phyloP scores from a whole-genome alignment of 2,888 invertebrate genomes.

The Ectropis crepuscularia region DNA sequence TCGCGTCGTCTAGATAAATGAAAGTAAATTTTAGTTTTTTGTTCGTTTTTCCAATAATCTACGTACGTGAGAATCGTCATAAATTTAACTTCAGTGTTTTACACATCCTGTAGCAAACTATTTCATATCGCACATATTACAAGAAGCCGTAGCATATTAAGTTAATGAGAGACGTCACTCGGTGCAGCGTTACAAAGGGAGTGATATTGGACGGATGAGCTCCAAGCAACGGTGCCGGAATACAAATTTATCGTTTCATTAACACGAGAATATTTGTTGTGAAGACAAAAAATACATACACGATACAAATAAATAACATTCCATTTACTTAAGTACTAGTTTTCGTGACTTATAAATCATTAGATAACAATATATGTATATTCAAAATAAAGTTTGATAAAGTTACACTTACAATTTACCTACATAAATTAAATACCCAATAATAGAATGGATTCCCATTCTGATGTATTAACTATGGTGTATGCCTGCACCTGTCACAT shows the following conservation, averaged over 20 bases:
- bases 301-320: no score
- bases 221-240: conserved; percentile 50
- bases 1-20: no score
- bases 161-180: conserved; percentile 78
- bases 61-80: background rate
- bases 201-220: conserved; percentile 58
- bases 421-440: no score
- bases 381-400: no score
- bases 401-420: no score
- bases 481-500: no score
- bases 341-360: no score
- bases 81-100: background rate
- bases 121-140: conserved; percentile 74
- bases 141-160: conserved; percentile 76
- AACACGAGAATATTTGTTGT: conserved; percentile 56
- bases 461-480: no score
- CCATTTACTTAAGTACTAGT: no score
- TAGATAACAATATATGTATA: no score
- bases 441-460: no score
- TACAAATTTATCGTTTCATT: conserved; percentile 79
- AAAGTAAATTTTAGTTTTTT: no score
- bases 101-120: conserved; percentile 58
- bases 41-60: background rate
- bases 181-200: conserved; percentile 53
- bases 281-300: background rate